Conservation (phyloP, 30 jellyfish, hydroid and myxozoan genomes). For the Turritopsis rubra region DNA sequence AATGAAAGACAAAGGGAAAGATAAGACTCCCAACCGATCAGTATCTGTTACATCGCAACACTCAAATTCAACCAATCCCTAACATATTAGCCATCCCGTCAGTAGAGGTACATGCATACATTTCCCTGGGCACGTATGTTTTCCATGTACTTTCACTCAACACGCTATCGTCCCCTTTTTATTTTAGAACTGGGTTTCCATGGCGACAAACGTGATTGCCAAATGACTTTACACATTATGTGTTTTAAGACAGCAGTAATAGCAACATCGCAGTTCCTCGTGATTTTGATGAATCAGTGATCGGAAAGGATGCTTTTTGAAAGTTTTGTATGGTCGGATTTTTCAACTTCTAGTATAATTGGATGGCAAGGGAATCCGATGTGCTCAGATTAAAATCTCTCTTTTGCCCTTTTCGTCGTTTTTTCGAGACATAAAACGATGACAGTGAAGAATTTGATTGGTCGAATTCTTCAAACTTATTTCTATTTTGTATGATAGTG, state of each 20-base stretch:
- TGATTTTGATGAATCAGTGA: too few relatives aligned
- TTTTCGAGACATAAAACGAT: too few relatives aligned
- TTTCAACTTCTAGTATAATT: background rate
- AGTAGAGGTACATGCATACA: background rate
- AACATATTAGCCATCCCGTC: background rate
- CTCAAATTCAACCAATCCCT: conserved; percentile 2
- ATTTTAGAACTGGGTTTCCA: background rate
- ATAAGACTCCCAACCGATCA: conserved; percentile 28
- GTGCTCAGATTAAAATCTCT: background rate
- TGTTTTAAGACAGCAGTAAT: too few relatives aligned
- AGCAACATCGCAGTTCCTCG: too few relatives aligned
- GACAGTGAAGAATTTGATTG: background rate
- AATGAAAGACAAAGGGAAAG: conserved; percentile 13
- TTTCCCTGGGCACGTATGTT: background rate
- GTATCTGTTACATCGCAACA: conserved; percentile 28
- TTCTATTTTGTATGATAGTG: conserved; percentile 11
- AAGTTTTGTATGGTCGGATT: background rate
- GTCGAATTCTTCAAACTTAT: background rate
- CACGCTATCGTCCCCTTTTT: too few relatives aligned
- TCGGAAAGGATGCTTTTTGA: background rate
- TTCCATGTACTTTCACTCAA: background rate
- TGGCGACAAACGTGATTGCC: background rate
- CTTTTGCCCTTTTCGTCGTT: background rate
- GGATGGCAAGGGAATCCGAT: background rate
- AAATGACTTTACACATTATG: too few relatives aligned